These are phyloP conservation scores for Zaprionus nigranus DNA, from an alignment of 1,140 invertebrate genomes.

Conservation along the genomic window DNA sequence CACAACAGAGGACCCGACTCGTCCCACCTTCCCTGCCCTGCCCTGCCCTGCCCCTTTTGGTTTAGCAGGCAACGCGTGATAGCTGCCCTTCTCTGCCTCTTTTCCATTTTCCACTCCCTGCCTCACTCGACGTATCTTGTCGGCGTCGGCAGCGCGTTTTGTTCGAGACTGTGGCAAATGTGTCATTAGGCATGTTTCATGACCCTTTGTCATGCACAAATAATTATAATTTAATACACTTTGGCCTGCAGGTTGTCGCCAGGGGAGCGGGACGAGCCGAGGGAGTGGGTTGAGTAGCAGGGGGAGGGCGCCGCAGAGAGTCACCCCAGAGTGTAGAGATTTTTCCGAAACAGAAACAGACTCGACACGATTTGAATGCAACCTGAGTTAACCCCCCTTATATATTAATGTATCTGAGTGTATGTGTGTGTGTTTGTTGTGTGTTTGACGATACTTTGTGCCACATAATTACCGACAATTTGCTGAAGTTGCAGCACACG, in stretches of 20 bases:
- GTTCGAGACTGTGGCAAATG: constrained; percentile 79
- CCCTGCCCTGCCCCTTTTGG: constrained; percentile 26
- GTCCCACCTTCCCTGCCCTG: neutral
- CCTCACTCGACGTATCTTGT: constrained; percentile 19
- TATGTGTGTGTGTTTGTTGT: constrained; percentile 3
- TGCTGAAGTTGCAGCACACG: constrained; percentile 79
- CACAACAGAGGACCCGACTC: neutral
- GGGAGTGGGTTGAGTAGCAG: neutral
- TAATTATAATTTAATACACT: constrained; percentile 83
- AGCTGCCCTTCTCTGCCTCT: neutral
- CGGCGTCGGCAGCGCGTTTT: constrained; percentile 58
- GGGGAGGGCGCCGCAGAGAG: neutral
- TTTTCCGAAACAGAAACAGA: constrained; percentile 47
- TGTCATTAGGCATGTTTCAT: constrained; percentile 83
- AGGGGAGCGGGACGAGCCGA: neutral
- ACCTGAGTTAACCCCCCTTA: constrained; percentile 21
- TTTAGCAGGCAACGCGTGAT: constrained; percentile 13
- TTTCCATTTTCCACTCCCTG: neutral
- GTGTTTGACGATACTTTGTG: constrained; percentile 69
- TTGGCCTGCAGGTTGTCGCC: constrained; percentile 51
- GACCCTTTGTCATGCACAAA: constrained; percentile 83
- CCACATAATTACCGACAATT: constrained; percentile 81
- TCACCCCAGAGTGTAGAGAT: constrained; percentile 51
- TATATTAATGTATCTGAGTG: constrained; percentile 20
- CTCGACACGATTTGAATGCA: constrained; percentile 38